These are phyloP conservation scores for Corydoras maculifer DNA, from an alignment of 2,113 vertebrate genomes.

Conservation along the genomic window DNA sequence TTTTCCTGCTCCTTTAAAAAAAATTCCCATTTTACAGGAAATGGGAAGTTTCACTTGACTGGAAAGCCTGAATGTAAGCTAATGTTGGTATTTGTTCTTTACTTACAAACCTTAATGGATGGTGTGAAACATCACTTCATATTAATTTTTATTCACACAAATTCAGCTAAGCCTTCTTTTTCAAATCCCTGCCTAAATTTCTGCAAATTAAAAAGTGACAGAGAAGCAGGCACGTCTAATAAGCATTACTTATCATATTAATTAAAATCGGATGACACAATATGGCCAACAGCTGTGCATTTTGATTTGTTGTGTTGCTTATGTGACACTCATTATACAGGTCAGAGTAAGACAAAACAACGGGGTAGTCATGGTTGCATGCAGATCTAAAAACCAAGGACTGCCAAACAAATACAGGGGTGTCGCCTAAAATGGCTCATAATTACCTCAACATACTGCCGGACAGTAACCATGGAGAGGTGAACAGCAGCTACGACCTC, in stretches of 20 bases:
- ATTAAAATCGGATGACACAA: slow-evolving; percentile 49
- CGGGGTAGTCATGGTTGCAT: slow-evolving; percentile 41
- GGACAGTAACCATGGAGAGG: slow-evolving; percentile 46
- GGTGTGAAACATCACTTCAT: too few relatives aligned
- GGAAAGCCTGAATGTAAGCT: slow-evolving; percentile 3
- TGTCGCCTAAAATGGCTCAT: slow-evolving; percentile 43
- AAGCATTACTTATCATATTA: slow-evolving; percentile 53
- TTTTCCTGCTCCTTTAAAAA: slow-evolving; percentile 39
- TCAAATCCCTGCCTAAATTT: slow-evolving; percentile 39
- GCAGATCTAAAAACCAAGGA: slow-evolving; percentile 40
- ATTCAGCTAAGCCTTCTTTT: slow-evolving; percentile 31
- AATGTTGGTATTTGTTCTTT: too few relatives aligned
- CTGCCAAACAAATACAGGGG: slow-evolving; percentile 41
- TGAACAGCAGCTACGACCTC: slow-evolving; percentile 39
- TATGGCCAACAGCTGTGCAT: slow-evolving; percentile 49
- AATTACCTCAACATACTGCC: slow-evolving; percentile 39
- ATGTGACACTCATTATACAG: slow-evolving; percentile 52
- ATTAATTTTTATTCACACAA: too few relatives aligned
- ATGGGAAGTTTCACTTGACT: slow-evolving; percentile 37
- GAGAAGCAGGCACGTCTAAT: slow-evolving; percentile 45
- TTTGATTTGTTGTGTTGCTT: slow-evolving; percentile 51
- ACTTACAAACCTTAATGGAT: too few relatives aligned
- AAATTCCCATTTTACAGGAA: slow-evolving; percentile 42
- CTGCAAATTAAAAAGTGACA: slow-evolving; percentile 42
- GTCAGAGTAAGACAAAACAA: slow-evolving; percentile 48